phyloP scores from a whole-genome alignment of 2,113 vertebrate species.

The Gadus macrocephalus region DNA sequence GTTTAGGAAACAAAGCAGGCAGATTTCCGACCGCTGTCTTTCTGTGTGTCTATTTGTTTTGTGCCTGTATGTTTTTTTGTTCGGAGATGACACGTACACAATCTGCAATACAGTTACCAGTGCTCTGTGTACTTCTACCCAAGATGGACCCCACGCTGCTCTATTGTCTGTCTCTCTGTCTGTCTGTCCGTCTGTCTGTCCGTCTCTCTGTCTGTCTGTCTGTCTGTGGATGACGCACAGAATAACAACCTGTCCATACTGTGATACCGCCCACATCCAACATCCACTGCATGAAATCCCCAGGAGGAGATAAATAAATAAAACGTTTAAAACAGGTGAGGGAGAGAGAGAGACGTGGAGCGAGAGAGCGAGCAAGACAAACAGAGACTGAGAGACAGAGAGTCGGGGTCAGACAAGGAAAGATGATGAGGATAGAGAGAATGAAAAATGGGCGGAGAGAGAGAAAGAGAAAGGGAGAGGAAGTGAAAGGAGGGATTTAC shows the following conservation, averaged over 20 bases:
- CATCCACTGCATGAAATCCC: too few relatives aligned
- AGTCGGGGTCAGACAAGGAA: too few relatives aligned
- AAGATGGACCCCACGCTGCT: too few relatives aligned
- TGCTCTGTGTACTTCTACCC: too few relatives aligned
- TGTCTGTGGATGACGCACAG: background rate
- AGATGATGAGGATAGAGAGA: background rate
- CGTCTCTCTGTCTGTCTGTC: slow-evolving; percentile 5
- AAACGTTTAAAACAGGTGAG: slow-evolving; percentile 14
- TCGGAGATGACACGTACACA: too few relatives aligned
- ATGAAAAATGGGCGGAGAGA: slow-evolving; percentile 9
- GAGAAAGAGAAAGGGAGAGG: slow-evolving; percentile 18
- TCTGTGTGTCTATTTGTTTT: too few relatives aligned
- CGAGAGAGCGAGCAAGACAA: background rate
- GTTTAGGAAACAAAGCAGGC: too few relatives aligned
- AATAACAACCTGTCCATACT: too few relatives aligned
- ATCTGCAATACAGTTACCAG: too few relatives aligned
- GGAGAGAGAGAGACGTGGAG: background rate
- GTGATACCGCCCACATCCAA: too few relatives aligned
- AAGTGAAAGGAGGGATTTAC: slow-evolving; percentile 47
- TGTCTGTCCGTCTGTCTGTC: slow-evolving; percentile 22
- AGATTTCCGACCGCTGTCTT: too few relatives aligned
- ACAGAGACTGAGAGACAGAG: background rate
- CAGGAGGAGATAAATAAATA: background rate
- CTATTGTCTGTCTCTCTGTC: slow-evolving; percentile 13
- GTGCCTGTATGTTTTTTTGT: too few relatives aligned